A percentile compares a stretch with the other conserved stretches of the same genome.
These are phyloP conservation scores for Cantharis rufa DNA, from an alignment of 2,888 invertebrate species.

Conservation along the genomic window DNA sequence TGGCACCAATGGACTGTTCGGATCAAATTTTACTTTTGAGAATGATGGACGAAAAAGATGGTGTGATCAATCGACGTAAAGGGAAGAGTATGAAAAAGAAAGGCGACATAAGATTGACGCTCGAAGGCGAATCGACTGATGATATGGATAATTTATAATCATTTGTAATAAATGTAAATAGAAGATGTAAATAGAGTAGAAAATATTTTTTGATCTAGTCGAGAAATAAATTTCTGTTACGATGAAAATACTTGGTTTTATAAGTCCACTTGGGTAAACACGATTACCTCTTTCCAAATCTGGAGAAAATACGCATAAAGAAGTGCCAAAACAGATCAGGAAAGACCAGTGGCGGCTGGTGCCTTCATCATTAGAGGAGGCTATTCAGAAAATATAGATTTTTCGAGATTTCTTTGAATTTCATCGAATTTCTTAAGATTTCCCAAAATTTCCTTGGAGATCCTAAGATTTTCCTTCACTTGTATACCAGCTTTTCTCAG, in stretches of 20 bases:
- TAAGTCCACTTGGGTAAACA: no score
- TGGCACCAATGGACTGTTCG: constrained; percentile 90
- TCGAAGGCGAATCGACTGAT: constrained; percentile 55
- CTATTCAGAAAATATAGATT: no score
- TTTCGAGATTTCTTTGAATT: no score
- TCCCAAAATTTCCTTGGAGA: no score
- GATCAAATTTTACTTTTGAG: constrained; percentile 87
- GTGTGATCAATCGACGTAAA: constrained; percentile 75
- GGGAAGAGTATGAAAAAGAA: constrained; percentile 52
- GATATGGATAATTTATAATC: constrained; percentile 44
- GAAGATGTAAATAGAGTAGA: not conserved
- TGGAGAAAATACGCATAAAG: no score
- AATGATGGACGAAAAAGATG: constrained; percentile 95
- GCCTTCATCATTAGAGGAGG: no score
- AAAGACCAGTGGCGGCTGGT: no score
- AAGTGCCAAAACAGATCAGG: no score
- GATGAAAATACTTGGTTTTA: not conserved
- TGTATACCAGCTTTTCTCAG: no score
- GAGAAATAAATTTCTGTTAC: not conserved
- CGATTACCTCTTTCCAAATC: no score
- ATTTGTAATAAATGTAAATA: not conserved
- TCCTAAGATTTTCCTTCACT: no score
- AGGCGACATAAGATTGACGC: constrained; percentile 43
- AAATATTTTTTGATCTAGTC: not conserved
- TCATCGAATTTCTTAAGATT: no score